Percentiles rank a stretch among this genome's conserved stretches.
phyloP scores from a whole-genome alignment of 2,113 vertebrate species.

The Anolis carolinensis region DNA sequence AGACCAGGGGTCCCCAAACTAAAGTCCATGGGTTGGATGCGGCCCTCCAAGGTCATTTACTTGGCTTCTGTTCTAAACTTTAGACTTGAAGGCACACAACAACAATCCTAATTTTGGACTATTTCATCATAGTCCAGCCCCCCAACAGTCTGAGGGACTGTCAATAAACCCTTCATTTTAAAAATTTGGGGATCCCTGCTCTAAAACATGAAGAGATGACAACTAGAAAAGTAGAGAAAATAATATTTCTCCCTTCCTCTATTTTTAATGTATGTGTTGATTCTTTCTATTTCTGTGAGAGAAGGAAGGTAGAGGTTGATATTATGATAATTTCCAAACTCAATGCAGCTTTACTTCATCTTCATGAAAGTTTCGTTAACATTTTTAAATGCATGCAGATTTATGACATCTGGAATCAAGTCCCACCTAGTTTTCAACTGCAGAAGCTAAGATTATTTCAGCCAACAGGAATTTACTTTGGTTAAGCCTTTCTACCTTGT shows the following conservation, averaged over 20 bases:
- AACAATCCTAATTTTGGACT: too few species aligned
- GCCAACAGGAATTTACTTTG: conserved; percentile 63
- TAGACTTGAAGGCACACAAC: too few species aligned
- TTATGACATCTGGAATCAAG: conserved; percentile 60
- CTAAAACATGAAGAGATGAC: conserved; percentile 22
- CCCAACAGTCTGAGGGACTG: too few species aligned
- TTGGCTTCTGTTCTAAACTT: too few species aligned
- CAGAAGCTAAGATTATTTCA: conserved; percentile 62
- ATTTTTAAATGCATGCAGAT: conserved; percentile 50
- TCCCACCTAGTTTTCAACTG: conserved; percentile 60
- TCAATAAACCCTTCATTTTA: too few species aligned
- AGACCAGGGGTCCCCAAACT: too few species aligned
- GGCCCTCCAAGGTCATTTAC: too few species aligned
- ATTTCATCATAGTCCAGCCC: too few species aligned
- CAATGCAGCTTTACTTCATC: conserved; percentile 55
- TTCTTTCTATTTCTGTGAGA: conserved; percentile 44
- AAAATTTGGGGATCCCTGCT: too few species aligned
- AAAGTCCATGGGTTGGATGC: too few species aligned
- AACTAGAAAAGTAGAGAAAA: conserved; percentile 21
- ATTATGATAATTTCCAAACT: conserved; percentile 41
- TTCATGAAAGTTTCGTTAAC: conserved; percentile 51
- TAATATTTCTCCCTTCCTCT: conserved; percentile 21
- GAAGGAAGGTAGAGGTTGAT: conserved; percentile 56
- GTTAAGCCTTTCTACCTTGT: conserved; percentile 52
- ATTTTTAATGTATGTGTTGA: conserved; percentile 53